Evolutionary conservation across 2,113 vertebrate genomes (phyloP), one percentile per base, ranked within the genome.

Genomic region (Noturus placidus): DNA sequence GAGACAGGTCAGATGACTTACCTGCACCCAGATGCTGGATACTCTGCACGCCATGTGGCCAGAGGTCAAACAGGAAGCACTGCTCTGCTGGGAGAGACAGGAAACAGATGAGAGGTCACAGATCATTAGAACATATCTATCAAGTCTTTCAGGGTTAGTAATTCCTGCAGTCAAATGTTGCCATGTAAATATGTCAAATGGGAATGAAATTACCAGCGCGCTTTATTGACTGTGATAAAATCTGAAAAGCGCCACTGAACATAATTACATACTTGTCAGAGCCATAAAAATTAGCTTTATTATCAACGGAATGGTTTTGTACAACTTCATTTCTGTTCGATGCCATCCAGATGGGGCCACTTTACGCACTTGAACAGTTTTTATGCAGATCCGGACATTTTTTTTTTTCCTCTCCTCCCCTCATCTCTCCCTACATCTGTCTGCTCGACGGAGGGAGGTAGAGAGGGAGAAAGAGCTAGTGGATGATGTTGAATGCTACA

Each of bases 211-310:
- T 99, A 99, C 97, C 96, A 96, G 94, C 95, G 96, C 96, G 96
- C 97, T 99, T 99, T 99, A 99, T 99, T 99, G 98, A 99, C 97
- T 99, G 97, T 98, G 98, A 99, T 99, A 99, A 98, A 99, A 99
- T 99, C 97, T 99, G 98, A 99, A 99, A 99, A 99, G 98, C 98
- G 97, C 97, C 98, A 97, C 97, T 99, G 97, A 97, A 98, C 98
- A 99, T 99, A 99, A 99, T 99, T 99, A 99, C 98, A 99, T 97
- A 99, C 98, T 99, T 99, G 98, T 99, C 98, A 99, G 97, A 97
- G 97, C 97, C 97, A 97, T 99, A 99, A 99, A 99, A 99, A 99
- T 99, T 98, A 99, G 97, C 98, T 98, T 99, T 98, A 99, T 99
- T 99, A 99, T 98, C 97, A 98, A 98, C 97, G 96, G 97, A 97